Evolutionary conservation across 2,888 invertebrate genomes (phyloP).

Genomic region (Nebria salina): DNA sequence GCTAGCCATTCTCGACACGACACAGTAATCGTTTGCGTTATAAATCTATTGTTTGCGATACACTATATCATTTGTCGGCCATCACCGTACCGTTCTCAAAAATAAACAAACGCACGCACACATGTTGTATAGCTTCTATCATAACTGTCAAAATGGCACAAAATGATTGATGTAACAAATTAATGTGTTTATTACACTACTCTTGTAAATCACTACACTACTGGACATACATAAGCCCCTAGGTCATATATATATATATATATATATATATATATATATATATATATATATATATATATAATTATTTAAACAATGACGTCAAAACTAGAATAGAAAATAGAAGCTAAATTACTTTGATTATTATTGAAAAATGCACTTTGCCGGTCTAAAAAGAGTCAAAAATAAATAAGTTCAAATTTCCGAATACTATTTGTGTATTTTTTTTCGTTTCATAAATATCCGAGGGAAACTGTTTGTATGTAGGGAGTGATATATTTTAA

Average conservation of each 20-base stretch:
- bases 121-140: neutral
- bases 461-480: too few relatives aligned
- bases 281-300: neutral
- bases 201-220: neutral
- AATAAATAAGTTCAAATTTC: too few relatives aligned
- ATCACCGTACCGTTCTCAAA: neutral
- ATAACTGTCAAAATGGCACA: neutral
- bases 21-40: slow-evolving; percentile 6
- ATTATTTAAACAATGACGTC: neutral
- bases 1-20: neutral
- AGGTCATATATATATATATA: neutral
- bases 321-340: too few relatives aligned
- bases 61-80: neutral
- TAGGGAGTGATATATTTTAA: neutral
- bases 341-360: too few relatives aligned
- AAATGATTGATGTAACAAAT: neutral
- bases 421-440: too few relatives aligned
- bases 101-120: neutral
- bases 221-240: neutral
- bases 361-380: too few relatives aligned
- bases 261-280: neutral
- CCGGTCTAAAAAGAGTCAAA: too few relatives aligned
- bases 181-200: slow-evolving; percentile 1
- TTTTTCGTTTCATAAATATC: too few relatives aligned
- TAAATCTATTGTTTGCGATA: slow-evolving; percentile 4